These are phyloP conservation scores for Trididemnum nubilum DNA, from an alignment of 23 tunicate genomes.

Conservation along the genomic window DNA sequence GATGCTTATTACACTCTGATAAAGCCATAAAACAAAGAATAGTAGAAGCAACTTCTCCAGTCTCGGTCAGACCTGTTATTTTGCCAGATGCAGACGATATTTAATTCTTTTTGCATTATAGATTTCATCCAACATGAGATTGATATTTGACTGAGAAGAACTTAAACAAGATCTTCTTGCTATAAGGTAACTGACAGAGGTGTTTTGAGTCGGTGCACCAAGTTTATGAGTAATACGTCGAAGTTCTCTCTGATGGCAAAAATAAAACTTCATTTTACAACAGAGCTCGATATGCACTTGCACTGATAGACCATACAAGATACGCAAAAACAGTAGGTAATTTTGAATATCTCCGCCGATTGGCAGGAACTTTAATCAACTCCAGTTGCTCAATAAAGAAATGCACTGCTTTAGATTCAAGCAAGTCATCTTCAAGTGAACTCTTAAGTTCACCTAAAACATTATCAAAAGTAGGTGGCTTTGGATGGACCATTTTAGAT, in stretches of 20 bases:
- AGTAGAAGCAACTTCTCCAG: slow-evolving; percentile 10
- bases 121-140: slow-evolving; percentile 12
- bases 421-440: not conserved
- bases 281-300: not conserved
- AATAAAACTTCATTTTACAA: slow-evolving; percentile 9
- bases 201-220: not conserved
- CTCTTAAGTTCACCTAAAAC: not conserved
- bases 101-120: slow-evolving; percentile 6
- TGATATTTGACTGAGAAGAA: not conserved
- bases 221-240: slow-evolving; percentile 13
- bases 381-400: slow-evolving; percentile 6
- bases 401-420: not conserved
- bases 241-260: slow-evolving; percentile 26
- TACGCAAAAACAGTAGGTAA: slow-evolving; percentile 8
- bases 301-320: not conserved
- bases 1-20: slow-evolving; percentile 1
- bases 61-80: slow-evolving; percentile 9
- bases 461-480: not conserved
- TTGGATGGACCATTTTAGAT: not conserved
- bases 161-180: not conserved
- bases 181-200: not conserved
- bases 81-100: slow-evolving; percentile 25
- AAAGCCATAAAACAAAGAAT: slow-evolving; percentile 23
- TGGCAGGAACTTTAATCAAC: not conserved
- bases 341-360: not conserved